Evolutionary conservation across 2,888 invertebrate species (phyloP).

Genomic region (Hoplodrina ambigua): DNA sequence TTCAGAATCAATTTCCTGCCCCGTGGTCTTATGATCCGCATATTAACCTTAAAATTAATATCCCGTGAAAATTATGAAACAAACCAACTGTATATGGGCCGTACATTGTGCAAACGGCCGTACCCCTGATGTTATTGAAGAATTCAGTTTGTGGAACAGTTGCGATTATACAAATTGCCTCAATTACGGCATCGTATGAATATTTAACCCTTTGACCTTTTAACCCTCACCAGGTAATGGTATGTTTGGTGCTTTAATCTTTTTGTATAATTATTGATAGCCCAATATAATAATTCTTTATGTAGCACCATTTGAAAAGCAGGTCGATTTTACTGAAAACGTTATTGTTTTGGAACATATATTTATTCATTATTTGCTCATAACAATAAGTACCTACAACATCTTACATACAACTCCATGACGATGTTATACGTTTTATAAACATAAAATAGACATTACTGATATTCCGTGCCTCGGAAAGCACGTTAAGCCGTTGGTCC

Average conservation of each 20-base stretch:
- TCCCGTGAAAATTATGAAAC: neutral
- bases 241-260: slow-evolving; percentile 50
- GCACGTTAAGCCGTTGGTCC: too few species aligned
- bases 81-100: neutral
- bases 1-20: neutral
- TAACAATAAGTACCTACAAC: too few species aligned
- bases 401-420: too few species aligned
- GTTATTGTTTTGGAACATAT: slow-evolving; percentile 2
- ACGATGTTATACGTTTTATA: too few species aligned
- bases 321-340: neutral
- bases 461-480: too few species aligned
- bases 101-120: slow-evolving; percentile 49
- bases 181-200: slow-evolving; percentile 69
- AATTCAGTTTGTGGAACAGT: slow-evolving; percentile 65
- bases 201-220: slow-evolving; percentile 68
- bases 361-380: neutral
- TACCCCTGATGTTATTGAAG: slow-evolving; percentile 59
- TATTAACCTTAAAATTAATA: slow-evolving; percentile 16
- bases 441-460: too few species aligned
- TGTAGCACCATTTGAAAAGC: slow-evolving; percentile 14
- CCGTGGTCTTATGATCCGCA: neutral
- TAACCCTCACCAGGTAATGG: slow-evolving; percentile 55
- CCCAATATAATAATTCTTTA: slow-evolving; percentile 40
- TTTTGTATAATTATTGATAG: slow-evolving; percentile 60
- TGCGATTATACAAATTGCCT: slow-evolving; percentile 71